These are phyloP conservation scores for Corythaixoides concolor DNA, from an alignment of 2,113 vertebrate species.

Conservation along the genomic window DNA sequence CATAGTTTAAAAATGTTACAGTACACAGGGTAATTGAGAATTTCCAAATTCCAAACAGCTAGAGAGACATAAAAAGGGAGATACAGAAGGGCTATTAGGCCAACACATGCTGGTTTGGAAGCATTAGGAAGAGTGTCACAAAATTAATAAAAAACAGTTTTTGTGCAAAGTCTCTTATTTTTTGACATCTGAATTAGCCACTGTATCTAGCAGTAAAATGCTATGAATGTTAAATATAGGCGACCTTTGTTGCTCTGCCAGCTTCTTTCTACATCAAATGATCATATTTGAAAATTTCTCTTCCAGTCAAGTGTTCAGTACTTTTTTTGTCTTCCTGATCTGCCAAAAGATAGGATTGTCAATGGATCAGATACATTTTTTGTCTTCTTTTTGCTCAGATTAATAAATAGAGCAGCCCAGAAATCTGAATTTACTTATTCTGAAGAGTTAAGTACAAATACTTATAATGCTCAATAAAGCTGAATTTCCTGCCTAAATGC, in stretches of 20 bases:
- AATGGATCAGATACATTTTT: neutral
- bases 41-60: slow-evolving; percentile 35
- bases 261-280: slow-evolving; percentile 23
- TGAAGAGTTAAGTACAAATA: neutral
- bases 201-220: slow-evolving; percentile 22
- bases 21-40: neutral
- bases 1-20: neutral
- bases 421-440: neutral
- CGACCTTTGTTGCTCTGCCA: slow-evolving; percentile 35
- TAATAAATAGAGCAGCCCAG: neutral
- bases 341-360: neutral
- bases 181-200: slow-evolving; percentile 25
- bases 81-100: slow-evolving; percentile 19
- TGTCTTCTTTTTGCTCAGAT: neutral
- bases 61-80: neutral
- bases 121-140: slow-evolving; percentile 11
- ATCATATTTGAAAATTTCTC: neutral
- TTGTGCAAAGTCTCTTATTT: slow-evolving; percentile 36
- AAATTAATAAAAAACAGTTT: slow-evolving; percentile 37
- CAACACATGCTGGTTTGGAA: slow-evolving; percentile 38
- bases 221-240: slow-evolving; percentile 26
- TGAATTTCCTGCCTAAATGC: neutral
- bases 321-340: neutral
- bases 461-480: neutral
- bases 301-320: neutral